A percentile compares a stretch with the other conserved stretches of the same genome.
Evolutionary conservation across 2,797 vertebrate species (phyloP).

Genomic region (Sebastes dallii): DNA sequence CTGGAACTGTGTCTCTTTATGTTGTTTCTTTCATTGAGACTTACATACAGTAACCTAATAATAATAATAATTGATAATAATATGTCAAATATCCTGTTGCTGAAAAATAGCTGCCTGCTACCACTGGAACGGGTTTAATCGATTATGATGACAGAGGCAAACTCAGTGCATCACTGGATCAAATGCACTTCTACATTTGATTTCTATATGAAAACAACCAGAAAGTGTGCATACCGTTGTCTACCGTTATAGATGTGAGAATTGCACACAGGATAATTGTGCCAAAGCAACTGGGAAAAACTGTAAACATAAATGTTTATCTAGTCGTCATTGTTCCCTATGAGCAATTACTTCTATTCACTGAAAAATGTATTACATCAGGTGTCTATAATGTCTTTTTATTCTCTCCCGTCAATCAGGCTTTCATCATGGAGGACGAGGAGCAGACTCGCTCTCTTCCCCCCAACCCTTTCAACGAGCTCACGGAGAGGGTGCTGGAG

Average conservation of each 20-base stretch:
- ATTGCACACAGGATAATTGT: background rate
- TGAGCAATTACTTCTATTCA: background rate
- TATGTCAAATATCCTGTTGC: background rate
- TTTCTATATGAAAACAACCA: background rate
- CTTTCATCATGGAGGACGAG: slow-evolving; percentile 90
- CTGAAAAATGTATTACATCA: background rate
- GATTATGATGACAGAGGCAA: background rate
- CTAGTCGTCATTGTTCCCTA: background rate
- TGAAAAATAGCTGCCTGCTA: background rate
- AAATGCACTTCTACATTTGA: background rate
- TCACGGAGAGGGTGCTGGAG: slow-evolving; percentile 88
- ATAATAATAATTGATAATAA: background rate
- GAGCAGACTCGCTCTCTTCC: slow-evolving; percentile 87
- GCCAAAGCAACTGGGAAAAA: background rate
- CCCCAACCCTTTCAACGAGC: slow-evolving; percentile 93
- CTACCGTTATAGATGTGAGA: background rate
- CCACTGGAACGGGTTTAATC: background rate
- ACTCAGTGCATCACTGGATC: background rate
- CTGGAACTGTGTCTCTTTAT: background rate
- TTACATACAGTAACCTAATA: background rate
- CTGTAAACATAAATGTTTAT: background rate
- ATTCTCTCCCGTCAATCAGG: slow-evolving; percentile 71
- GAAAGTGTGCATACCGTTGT: background rate
- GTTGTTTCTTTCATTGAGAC: background rate
- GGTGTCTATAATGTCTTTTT: background rate